These are phyloP conservation scores for Steromphala cineraria DNA, from an alignment of 2,888 invertebrate species.

Conservation along the genomic window DNA sequence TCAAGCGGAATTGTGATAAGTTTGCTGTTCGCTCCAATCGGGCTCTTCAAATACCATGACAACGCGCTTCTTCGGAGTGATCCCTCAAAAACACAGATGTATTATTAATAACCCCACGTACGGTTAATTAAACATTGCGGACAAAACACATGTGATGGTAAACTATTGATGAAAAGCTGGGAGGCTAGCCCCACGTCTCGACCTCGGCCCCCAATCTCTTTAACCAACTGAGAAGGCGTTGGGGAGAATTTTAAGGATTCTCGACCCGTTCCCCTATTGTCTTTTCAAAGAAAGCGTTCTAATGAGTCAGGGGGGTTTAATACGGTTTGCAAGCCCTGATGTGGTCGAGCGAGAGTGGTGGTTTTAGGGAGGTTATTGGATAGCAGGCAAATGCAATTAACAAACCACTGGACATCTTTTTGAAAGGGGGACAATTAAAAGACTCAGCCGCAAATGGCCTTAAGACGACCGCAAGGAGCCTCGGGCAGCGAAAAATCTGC, in stretches of 20 bases:
- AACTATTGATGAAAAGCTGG: neutral
- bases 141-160: slow-evolving; percentile 20
- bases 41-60: neutral
- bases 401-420: slow-evolving; percentile 21
- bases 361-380: slow-evolving; percentile 5
- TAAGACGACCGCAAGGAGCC: slow-evolving; percentile 6
- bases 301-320: slow-evolving; percentile 1
- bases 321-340: neutral
- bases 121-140: slow-evolving; percentile 19
- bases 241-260: slow-evolving; percentile 1
- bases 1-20: slow-evolving; percentile 24
- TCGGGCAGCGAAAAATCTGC: neutral
- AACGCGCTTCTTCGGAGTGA: neutral
- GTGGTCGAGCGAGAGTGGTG: neutral
- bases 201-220: slow-evolving; percentile 13
- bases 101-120: slow-evolving; percentile 22
- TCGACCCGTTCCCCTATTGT: neutral
- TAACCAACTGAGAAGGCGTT: neutral
- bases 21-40: slow-evolving; percentile 9
- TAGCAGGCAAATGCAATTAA: slow-evolving; percentile 14
- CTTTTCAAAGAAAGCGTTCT: neutral
- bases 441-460: neutral
- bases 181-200: neutral
- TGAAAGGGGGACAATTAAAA: slow-evolving; percentile 18
- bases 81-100: slow-evolving; percentile 23